Conservation (phyloP, 2,888 invertebrate genomes). For the Dryocosmus kuriphilus region DNA sequence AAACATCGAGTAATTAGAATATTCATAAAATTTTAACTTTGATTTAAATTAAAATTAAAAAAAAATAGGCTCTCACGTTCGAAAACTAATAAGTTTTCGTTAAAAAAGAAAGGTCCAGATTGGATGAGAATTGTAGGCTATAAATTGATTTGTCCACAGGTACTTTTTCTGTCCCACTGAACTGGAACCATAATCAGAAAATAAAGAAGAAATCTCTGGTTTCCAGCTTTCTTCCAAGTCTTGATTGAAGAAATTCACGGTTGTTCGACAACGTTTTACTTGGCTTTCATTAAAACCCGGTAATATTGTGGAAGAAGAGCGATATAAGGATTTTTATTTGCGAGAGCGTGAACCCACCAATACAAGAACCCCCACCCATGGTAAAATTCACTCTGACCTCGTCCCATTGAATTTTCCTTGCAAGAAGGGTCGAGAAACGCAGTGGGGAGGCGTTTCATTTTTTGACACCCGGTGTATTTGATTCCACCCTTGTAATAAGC, state of each 20-base stretch:
- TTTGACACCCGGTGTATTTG: conserved; percentile 78
- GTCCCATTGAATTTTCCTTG: conserved; percentile 57
- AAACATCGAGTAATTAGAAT: no score
- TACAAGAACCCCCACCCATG: conserved; percentile 46
- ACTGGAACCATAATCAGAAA: neutral
- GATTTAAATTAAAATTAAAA: no score
- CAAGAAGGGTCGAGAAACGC: conserved; percentile 57
- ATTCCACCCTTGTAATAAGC: conserved; percentile 78
- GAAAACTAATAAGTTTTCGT: no score
- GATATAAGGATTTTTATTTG: conserved; percentile 12
- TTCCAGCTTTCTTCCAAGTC: neutral
- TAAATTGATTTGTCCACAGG: no score
- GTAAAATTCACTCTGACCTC: conserved; percentile 67
- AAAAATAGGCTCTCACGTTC: no score
- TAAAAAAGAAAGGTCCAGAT: no score
- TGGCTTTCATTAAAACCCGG: conserved; percentile 7
- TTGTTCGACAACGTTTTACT: neutral
- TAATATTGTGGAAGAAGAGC: conserved; percentile 15
- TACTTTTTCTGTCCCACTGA: no score
- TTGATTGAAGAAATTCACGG: neutral
- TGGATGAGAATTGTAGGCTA: no score
- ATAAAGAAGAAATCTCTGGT: neutral
- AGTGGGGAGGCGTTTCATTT: conserved; percentile 74
- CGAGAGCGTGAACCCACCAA: neutral
- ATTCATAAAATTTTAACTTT: no score